Evolutionary conservation across 2,113 vertebrate genomes (phyloP), one percentile per base, ranked within the genome.

Genomic region (Proteles cristata): DNA sequence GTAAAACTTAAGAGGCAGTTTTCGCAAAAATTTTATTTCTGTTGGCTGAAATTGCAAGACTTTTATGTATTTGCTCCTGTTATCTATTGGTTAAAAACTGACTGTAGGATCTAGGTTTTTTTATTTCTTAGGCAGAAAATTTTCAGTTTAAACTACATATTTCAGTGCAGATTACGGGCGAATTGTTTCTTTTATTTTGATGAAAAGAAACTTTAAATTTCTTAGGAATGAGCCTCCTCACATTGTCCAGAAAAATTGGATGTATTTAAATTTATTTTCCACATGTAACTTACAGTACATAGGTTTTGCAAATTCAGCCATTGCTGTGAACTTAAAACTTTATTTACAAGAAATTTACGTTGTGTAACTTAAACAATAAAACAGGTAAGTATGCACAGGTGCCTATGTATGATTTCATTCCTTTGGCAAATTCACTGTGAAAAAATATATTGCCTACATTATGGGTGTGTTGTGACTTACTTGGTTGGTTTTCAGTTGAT

Each of bases 301-400:
- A 79, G 55, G 28, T 84, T 94, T 96, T 84, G n/a, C 66, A 94
- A 85, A 96, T 65, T 94, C 39, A 90, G 53, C 45, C 73, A 91
- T 45, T 94, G n/a, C 55, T 82, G 26, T 93, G 28, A 33, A 93
- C 45, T 94, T 96, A 93, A 94, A 95, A 17, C 88, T 96, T 97
- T 94, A 77, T 94, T 97, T 98, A 76, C 55, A 96, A 95, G 65
- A 96, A 97, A 97, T 98, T 97, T 97, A 89, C 94, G 80, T 97
- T 97, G 84, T 91, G 97, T 82, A 96, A 96, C 97, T 97, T 98
- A 93, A n/a, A 73, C 84, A 88, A 2, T 94, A 85, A 0, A 4
- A 61, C 26, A 96, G 7, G 97, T 98, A 95, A 95, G 89, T 97
- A 69, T 85, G 35, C 76, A 95, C 98, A 98, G 98, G 98, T 98